phyloP scores from a whole-genome alignment of 2,113 vertebrate genomes.

The Empidonax alnorum region DNA sequence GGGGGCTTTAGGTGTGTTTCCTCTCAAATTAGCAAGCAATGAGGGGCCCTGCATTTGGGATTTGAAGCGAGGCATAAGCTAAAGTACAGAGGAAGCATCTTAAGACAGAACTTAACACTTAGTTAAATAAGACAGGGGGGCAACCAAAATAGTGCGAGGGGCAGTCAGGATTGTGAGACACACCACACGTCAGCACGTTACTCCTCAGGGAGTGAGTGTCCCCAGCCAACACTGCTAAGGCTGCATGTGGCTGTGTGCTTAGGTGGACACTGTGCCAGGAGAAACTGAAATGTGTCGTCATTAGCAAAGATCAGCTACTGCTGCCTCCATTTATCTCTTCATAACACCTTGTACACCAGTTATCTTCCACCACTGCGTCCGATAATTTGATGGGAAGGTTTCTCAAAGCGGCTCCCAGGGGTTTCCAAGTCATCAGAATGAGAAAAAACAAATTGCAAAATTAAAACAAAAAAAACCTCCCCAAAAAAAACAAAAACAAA shows the following conservation, averaged over 20 bases:
- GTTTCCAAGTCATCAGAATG: neutral
- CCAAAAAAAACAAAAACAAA: too few relatives aligned
- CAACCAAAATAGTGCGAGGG: accelerated
- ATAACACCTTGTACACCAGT: neutral
- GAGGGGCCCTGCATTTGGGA: neutral
- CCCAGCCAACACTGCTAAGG: neutral
- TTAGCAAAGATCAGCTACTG: neutral
- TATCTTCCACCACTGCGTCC: neutral
- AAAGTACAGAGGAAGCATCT: neutral
- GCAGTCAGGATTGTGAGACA: neutral
- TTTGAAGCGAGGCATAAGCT: neutral
- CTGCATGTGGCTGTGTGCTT: neutral
- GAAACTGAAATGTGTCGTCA: neutral
- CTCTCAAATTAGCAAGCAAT: neutral
- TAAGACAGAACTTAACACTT: neutral
- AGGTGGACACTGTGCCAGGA: neutral
- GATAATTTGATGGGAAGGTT: neutral
- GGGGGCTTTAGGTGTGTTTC: neutral
- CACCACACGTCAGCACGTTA: neutral
- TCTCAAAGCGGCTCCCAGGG: neutral
- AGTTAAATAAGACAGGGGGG: neutral
- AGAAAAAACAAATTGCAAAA: neutral
- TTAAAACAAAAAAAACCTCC: neutral
- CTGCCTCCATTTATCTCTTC: neutral
- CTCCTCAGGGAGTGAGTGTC: accelerated